Conservation (phyloP, 2,888 invertebrate genomes). For the Tetropium fuscum region DNA sequence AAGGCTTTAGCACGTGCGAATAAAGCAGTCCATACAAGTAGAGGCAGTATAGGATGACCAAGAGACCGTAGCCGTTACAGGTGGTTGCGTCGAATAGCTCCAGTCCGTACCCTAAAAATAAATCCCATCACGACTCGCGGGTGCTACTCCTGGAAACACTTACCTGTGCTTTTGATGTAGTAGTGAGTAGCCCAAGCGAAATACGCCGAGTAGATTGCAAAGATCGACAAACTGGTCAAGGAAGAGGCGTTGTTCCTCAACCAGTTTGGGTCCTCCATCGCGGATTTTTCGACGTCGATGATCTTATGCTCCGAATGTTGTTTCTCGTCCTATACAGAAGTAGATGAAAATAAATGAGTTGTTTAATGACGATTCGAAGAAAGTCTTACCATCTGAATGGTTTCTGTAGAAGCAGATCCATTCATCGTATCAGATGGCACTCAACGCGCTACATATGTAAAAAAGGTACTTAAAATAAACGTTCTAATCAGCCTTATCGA, state of each 20-base stretch:
- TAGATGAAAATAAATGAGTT: background rate
- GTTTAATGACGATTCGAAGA: background rate
- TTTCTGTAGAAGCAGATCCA: background rate
- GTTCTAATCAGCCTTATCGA: too few relatives aligned
- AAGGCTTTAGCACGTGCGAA: constrained; percentile 40
- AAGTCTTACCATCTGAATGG: background rate
- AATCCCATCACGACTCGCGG: too few relatives aligned
- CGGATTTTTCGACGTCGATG: constrained; percentile 3
- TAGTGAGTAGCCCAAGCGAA: constrained; percentile 55
- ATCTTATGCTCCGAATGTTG: background rate
- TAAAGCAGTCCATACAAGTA: constrained; percentile 42
- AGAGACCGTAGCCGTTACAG: constrained; percentile 46
- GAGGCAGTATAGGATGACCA: constrained; percentile 45
- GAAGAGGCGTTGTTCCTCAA: background rate
- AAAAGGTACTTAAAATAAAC: too few relatives aligned
- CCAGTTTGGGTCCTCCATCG: background rate
- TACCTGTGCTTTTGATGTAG: constrained; percentile 46
- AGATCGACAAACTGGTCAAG: background rate
- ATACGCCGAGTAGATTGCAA: constrained; percentile 44
- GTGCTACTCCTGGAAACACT: too few relatives aligned
- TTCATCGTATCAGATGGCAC: constrained; percentile 4
- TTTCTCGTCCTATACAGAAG: background rate
- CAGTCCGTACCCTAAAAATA: constrained; percentile 31
- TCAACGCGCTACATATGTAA: too few relatives aligned
- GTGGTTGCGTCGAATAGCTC: constrained; percentile 39